These are phyloP conservation scores for Lycaon pictus DNA, from an alignment of 2,113 vertebrate species.

Conservation along the genomic window DNA sequence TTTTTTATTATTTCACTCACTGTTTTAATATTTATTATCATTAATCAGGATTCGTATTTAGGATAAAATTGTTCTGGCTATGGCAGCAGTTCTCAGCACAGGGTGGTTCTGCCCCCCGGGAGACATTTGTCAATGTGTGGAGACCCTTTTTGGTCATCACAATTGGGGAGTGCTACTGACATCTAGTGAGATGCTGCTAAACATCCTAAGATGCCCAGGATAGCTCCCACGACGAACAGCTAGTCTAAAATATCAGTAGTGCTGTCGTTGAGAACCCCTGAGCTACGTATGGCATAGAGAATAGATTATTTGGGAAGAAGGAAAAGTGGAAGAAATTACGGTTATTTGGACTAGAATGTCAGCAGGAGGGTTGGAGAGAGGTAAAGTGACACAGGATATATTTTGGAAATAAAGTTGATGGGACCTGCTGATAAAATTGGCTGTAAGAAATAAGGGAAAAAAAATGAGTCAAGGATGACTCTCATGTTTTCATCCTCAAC, in stretches of 20 bases:
- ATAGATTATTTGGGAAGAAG: neutral
- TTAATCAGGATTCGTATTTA: neutral
- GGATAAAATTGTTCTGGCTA: neutral
- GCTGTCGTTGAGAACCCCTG: neutral
- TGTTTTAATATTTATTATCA: neutral
- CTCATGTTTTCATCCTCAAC: neutral
- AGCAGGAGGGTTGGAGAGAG: neutral
- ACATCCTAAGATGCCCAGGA: no score
- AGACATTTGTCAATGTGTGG: neutral
- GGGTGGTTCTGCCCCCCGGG: neutral
- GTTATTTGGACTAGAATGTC: neutral
- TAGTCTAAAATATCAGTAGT: neutral
- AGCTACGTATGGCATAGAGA: neutral
- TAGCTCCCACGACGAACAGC: neutral
- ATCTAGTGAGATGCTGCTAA: neutral
- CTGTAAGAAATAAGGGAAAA: neutral
- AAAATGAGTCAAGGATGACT: neutral
- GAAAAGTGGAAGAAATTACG: neutral
- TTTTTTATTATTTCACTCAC: neutral
- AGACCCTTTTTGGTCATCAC: neutral
- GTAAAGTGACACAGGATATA: neutral
- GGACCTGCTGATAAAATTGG: neutral
- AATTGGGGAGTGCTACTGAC: neutral
- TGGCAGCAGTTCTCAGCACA: neutral
- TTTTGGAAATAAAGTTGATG: neutral